Evolutionary conservation across 1,140 invertebrate species (phyloP).

Genomic region (Drosophila jambulina): DNA sequence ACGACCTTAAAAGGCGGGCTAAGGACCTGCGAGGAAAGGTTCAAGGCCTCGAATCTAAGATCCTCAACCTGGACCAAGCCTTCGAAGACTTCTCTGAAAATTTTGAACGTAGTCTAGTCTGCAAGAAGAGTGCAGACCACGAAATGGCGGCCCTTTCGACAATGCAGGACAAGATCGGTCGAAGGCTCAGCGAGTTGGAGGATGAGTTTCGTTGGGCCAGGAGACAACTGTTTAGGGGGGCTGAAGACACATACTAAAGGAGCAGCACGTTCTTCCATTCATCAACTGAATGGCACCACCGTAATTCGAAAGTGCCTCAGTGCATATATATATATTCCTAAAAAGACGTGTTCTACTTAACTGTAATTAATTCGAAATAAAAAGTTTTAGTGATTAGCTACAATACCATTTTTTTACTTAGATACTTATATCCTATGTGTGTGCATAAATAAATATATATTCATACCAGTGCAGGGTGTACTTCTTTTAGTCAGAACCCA

Average conservation of each 20-base stretch:
- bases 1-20: not conserved
- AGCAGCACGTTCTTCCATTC: not conserved
- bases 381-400: too few species aligned
- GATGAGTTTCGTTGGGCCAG: slow-evolving; percentile 15
- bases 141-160: slow-evolving; percentile 30
- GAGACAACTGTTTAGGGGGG: not conserved
- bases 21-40: not conserved
- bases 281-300: not conserved
- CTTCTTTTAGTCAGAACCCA: too few species aligned
- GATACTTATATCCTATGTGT: not conserved
- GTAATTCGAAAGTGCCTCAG: too few species aligned
- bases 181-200: slow-evolving; percentile 42
- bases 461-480: too few species aligned
- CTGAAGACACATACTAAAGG: not conserved
- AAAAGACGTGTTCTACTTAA: not conserved
- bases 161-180: slow-evolving; percentile 38
- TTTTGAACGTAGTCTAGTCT: slow-evolving; percentile 3
- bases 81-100: slow-evolving; percentile 31
- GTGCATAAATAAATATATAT: not conserved
- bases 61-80: slow-evolving; percentile 15
- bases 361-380: not conserved
- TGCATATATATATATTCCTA: not conserved
- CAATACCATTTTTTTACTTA: not conserved
- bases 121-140: slow-evolving; percentile 27
- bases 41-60: slow-evolving; percentile 24